These are phyloP conservation scores for Eupithecia tripunctaria DNA, from an alignment of 2,888 invertebrate genomes.

Conservation along the genomic window DNA sequence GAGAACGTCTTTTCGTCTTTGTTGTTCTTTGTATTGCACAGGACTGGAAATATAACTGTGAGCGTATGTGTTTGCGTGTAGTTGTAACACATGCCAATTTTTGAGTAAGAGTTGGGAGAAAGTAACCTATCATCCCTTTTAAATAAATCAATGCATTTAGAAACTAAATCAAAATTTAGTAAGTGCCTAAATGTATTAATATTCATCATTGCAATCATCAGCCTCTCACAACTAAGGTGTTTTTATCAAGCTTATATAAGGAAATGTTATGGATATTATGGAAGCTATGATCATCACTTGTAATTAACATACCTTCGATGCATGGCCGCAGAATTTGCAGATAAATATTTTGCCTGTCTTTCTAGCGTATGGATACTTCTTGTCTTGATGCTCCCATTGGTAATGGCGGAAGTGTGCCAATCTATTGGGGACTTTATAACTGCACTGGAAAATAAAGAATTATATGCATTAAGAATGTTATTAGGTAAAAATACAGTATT, in stretches of 20 bases:
- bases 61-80: too few species aligned
- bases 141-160: too few species aligned
- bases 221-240: not conserved
- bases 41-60: too few species aligned
- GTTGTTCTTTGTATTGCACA: too few species aligned
- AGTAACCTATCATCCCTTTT: too few species aligned
- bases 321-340: conserved; percentile 12
- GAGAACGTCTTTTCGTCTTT: too few species aligned
- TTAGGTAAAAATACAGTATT: not conserved
- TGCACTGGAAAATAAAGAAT: conserved; percentile 8
- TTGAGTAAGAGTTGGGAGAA: too few species aligned
- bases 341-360: conserved; percentile 23
- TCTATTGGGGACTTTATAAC: conserved; percentile 22
- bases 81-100: too few species aligned
- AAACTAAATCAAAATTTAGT: too few species aligned
- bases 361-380: conserved; percentile 31
- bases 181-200: too few species aligned
- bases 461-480: not conserved
- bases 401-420: conserved; percentile 36
- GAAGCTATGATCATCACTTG: too few species aligned
- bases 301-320: not conserved
- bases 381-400: conserved; percentile 25
- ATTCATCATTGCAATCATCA: not conserved
- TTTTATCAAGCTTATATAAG: not conserved
- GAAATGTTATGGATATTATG: too few species aligned